Base-by-base conservation (phyloP, 2,113 vertebrate genomes). In the Martes martes region DNA sequence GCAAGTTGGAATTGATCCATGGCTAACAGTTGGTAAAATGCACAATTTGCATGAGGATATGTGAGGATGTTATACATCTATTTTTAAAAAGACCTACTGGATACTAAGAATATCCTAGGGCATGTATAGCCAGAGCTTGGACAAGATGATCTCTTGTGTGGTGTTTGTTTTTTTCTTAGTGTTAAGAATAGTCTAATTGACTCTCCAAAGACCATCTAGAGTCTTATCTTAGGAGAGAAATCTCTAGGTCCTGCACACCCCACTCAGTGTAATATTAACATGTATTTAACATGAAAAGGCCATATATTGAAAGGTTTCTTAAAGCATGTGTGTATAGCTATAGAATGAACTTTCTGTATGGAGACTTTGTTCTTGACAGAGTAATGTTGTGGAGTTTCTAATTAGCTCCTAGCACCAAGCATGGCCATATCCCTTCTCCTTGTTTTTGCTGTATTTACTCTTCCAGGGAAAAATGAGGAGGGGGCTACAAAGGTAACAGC, bases 1-100 rank as follows among this genome's bases (percentile, higher is more conserved):
- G 81, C 7, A 96, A 94, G 24, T 36, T 91, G 86, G 89, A 97
- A 65, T 79, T 87, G 14, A 45, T 95, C 76, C 86, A 69, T 36
- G 42, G 45, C 23, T 6, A 8, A 47, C 92, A 94, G 69, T 87
- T 96, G 69, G 47, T 71, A 28, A 92, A 96, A 90, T 91, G 36
- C 59, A 94, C 79, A 87, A 61, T 94, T 91, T 97, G 50, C 81
- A 89, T 73, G 52, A 83, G 57, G 63, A 45, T 85, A 57, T 79
- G 50, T 50, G 47, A 96, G 36, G 36, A 59, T 93, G 52, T 39
- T 93, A 57, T 45, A 52, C 19, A 65, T 65, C 28, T 36, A 74
- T 80, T 95, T 96, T 73, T 92, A 39, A 59, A 93, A 89, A 59
- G 31, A 88, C 36, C 73, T 33, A 93, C 36, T 94, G 65, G 23